Evolutionary conservation across 2,888 invertebrate genomes (phyloP).

Genomic region (Heliconius erato): DNA sequence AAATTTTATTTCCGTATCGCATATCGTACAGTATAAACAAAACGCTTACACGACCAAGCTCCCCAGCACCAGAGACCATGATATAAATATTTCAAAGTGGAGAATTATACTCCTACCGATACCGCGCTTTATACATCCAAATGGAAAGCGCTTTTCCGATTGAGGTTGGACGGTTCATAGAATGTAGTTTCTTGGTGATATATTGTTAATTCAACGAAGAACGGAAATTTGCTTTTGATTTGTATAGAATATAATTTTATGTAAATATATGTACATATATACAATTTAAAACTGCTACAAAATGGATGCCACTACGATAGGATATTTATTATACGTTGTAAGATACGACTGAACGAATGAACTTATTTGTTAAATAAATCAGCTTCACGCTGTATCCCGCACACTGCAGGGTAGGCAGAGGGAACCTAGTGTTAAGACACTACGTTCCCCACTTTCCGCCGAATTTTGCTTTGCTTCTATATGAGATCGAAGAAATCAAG

Average conservation of each 20-base stretch:
- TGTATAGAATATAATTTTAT: slow-evolving; percentile 21
- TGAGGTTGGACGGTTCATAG: slow-evolving; percentile 40
- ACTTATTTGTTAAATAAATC: background rate
- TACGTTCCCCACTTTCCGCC: no score
- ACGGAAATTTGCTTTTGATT: slow-evolving; percentile 23
- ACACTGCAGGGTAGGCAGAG: no score
- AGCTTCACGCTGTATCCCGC: no score
- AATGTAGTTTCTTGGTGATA: slow-evolving; percentile 24
- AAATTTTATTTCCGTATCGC: background rate
- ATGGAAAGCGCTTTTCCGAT: slow-evolving; percentile 65
- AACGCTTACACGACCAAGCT: slow-evolving; percentile 58
- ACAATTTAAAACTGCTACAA: background rate
- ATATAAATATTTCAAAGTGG: slow-evolving; percentile 84
- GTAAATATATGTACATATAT: slow-evolving; percentile 20
- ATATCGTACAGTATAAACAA: slow-evolving; percentile 45
- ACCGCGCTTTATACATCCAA: slow-evolving; percentile 68
- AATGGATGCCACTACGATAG: background rate
- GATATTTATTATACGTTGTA: background rate
- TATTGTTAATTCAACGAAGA: slow-evolving; percentile 14
- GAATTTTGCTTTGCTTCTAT: no score
- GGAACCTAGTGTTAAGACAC: no score
- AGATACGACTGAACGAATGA: background rate
- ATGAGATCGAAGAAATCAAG: no score
- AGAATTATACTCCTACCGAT: slow-evolving; percentile 83
- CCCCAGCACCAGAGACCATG: slow-evolving; percentile 64